Base-by-base conservation (phyloP, 1,140 invertebrate genomes). In the Cylas formicarius region DNA sequence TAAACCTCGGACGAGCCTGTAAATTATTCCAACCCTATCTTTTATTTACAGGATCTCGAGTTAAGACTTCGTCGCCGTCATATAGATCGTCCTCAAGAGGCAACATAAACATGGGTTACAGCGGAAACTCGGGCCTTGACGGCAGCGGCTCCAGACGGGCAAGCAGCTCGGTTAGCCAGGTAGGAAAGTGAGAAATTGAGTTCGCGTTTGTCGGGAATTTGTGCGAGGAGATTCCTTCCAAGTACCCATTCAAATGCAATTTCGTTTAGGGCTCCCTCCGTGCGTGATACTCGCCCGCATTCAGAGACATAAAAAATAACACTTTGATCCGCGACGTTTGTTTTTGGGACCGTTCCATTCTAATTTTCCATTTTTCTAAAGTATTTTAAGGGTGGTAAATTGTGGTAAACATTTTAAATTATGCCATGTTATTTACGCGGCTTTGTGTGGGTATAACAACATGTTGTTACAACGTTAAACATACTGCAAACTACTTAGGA, bases 131-230 rank as follows among this genome's bases (percentile, higher is more conserved):
- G 40, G 67, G 65, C 10, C 70, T 72, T 50, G 73, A 72, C 5
- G 77, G 80, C 19, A 65, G 64, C 3, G 75, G 74, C 1, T 82
- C 78, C 2, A 69, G 81, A 41, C 61, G 80, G 51, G 79, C 79
- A 14, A 82, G 79, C 48, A 82, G 79, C 60, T 82, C 78, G 4
- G 79, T 83, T 5, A 82, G 80, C 49, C 81, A 82, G 73, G 80
- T 82, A 53, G 41, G 38, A n/a, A 29, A 37, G 19, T n/a, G 23
- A 22, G 5, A 16, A 33, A 33, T 17, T 39, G 10, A 20, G 16
- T 7, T n/a, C 32, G 16, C 18, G 4, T 19, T 17, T 17, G 35
- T 11, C n/a, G 20, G 14, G 20, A n/a, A 13, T 37, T 11, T 27
- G 23, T 19, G 10, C 9, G 9, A 26, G 17, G 29, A 41, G 28